Conservation (phyloP, 2,888 invertebrate genomes). For the Chromoteleia sp. region DNA sequence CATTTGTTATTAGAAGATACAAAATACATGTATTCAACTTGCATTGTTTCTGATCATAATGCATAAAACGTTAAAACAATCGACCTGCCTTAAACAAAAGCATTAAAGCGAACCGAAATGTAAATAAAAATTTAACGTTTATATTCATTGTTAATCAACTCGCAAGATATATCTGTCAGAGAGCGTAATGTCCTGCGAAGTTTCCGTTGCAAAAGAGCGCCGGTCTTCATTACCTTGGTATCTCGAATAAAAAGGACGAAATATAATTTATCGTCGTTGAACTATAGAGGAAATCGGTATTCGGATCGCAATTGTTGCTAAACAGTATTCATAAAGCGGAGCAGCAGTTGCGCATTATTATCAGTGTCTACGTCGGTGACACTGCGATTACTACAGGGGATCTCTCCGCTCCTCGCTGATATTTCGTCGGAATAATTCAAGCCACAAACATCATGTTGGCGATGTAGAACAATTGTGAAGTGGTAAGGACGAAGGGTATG, state of each 20-base stretch:
- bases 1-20: no score
- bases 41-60: no score
- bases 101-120: background rate
- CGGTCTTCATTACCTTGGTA: background rate
- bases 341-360: slow-evolving; percentile 60
- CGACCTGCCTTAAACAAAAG: no score
- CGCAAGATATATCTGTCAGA: slow-evolving; percentile 13
- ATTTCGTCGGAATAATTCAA: slow-evolving; percentile 76
- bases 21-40: no score
- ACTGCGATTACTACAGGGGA: slow-evolving; percentile 14
- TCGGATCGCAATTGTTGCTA: slow-evolving; percentile 52
- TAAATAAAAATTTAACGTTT: slow-evolving; percentile 2
- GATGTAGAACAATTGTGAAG: slow-evolving; percentile 72
- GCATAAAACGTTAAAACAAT: no score
- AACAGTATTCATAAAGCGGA: slow-evolving; percentile 59
- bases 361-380: slow-evolving; percentile 56
- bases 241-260: slow-evolving; percentile 25
- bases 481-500: slow-evolving; percentile 65
- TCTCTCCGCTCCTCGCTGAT: slow-evolving; percentile 53
- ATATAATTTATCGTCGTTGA: slow-evolving; percentile 26
- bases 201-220: slow-evolving; percentile 10
- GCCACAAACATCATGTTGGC: slow-evolving; percentile 75
- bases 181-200: slow-evolving; percentile 11
- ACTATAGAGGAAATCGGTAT: slow-evolving; percentile 8
- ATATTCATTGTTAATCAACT: slow-evolving; percentile 20